Base-by-base conservation (phyloP, 2,888 invertebrate genomes). In the Matsumyia berberina region DNA sequence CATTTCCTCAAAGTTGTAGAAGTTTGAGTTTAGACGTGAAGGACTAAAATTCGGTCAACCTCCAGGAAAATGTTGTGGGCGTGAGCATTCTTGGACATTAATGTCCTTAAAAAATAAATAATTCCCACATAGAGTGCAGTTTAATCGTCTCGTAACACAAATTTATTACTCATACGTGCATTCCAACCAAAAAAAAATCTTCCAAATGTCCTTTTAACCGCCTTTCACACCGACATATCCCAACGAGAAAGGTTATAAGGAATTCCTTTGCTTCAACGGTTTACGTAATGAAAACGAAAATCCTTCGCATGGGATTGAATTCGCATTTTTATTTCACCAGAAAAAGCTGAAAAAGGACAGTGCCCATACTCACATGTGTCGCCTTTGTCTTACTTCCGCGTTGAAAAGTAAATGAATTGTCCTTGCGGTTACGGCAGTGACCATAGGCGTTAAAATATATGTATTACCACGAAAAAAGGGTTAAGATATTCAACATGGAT, bases 81-180 rank as follows among this genome's bases (percentile, higher is more conserved):
- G n/a, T n/a, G n/a, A n/a, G n/a, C n/a, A n/a, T n/a, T 39, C 12
- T 1, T 17, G 15, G 6, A 7, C 15, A 7, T 8, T 7, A 15
- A 2, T 7, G 15, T 17, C 8, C 42, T 42, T 42, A 42, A 1
- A 42, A 0, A 15, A 24, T 24, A 49, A 24, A 12, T 9, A 7
- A 29, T 33, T 42, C 37, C 55, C 46, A 29, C 55, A 46, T 2
- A 5, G 5, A 29, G 7, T 57, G 37, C 55, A 57, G 49, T 66
- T 66, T 57, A 46, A 55, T 44, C 35, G 37, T 15, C 17, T 57
- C 37, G 69, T 58, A 69, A 77, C 69, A 69, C 11, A 69, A 77
- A 69, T 62, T 69, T 69, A 77, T 62, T 49, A 55, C 69, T 37
- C 53, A 55, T 35, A 78, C 69, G 77, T 78, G 69, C 35, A 64